These are phyloP conservation scores for Coelopa pilipes DNA, from an alignment of 2,888 invertebrate genomes.

Conservation along the genomic window DNA sequence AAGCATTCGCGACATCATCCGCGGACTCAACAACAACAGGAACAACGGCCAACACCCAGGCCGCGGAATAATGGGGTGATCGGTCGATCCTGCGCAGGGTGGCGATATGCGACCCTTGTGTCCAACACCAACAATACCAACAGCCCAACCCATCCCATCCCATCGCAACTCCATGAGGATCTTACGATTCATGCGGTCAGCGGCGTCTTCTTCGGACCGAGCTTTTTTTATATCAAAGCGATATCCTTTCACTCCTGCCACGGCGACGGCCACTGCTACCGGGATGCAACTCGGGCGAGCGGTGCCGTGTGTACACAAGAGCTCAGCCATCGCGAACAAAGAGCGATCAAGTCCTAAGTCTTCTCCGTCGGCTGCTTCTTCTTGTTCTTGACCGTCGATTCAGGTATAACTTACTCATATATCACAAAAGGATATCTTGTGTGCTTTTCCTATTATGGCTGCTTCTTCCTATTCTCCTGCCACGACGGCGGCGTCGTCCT, in stretches of 20 bases:
- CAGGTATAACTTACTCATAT: conserved; percentile 63
- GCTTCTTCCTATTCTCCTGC: conserved; percentile 27
- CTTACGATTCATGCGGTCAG: conserved; percentile 22
- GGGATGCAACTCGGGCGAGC: conserved; percentile 14
- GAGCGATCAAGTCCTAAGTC: conserved; percentile 24
- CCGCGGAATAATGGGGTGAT: not conserved
- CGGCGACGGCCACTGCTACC: too few relatives aligned
- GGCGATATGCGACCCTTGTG: conserved; percentile 18
- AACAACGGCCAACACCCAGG: conserved; percentile 41
- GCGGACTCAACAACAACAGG: not conserved
- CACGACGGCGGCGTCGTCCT: not conserved
- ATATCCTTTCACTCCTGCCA: conserved; percentile 49
- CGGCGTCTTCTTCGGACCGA: not conserved
- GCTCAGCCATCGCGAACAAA: conserved; percentile 54
- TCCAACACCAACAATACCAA: conserved; percentile 24
- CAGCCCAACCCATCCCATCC: not conserved
- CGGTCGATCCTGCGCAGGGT: conserved; percentile 13
- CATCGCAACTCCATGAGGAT: conserved; percentile 13
- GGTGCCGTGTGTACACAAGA: conserved; percentile 58
- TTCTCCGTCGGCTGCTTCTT: conserved; percentile 28
- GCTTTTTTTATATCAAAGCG: conserved; percentile 55
- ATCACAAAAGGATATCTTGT: conserved; percentile 61
- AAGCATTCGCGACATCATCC: conserved; percentile 24
- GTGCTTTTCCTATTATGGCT: conserved; percentile 59
- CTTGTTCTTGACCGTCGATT: conserved; percentile 35